Evolutionary conservation across 1,140 invertebrate species (phyloP).

Genomic region (Mylabris phalerata): DNA sequence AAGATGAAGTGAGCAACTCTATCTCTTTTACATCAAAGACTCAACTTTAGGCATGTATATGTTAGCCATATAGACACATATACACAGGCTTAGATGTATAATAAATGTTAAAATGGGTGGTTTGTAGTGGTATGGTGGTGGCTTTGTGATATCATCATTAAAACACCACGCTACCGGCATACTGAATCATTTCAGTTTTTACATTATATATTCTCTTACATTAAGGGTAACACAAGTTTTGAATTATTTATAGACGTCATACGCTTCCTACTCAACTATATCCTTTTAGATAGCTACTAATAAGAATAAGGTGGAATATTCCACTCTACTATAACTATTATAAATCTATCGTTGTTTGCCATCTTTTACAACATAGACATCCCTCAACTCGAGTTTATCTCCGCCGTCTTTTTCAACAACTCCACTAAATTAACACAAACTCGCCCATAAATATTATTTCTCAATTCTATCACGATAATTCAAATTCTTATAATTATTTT

Average conservation of each 20-base stretch:
- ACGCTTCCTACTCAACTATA: neutral
- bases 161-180: slow-evolving; percentile 23
- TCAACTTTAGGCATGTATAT: neutral
- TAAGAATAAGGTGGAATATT: no score
- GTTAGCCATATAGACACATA: no score
- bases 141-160: slow-evolving; percentile 29
- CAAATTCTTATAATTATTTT: no score
- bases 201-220: slow-evolving; percentile 25
- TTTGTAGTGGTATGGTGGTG: neutral
- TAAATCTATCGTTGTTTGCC: no score
- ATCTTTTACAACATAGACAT: no score
- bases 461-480: no score
- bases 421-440: no score
- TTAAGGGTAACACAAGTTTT: slow-evolving; percentile 21
- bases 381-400: no score
- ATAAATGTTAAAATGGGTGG: slow-evolving; percentile 15
- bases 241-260: slow-evolving; percentile 25
- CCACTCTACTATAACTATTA: no score
- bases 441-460: no score
- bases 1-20: slow-evolving; percentile 15
- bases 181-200: slow-evolving; percentile 26
- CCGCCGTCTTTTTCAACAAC: no score
- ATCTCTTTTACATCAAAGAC: slow-evolving; percentile 6
- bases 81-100: slow-evolving; percentile 23
- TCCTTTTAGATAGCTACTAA: no score